Conservation (phyloP, 2,888 invertebrate species). For the Cephus sareptanus region DNA sequence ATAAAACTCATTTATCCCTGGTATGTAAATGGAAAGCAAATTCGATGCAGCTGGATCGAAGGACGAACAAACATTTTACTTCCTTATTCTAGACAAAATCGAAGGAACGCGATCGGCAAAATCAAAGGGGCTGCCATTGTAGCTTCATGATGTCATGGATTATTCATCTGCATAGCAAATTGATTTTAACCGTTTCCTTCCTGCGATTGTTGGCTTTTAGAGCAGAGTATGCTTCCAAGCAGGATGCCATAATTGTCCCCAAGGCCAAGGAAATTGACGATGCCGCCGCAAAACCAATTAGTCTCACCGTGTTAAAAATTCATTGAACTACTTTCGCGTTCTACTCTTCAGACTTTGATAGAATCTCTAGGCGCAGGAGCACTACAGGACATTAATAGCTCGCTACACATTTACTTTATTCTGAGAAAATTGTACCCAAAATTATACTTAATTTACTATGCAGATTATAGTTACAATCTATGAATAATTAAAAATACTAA, state of each 20-base stretch:
- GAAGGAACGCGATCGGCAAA: neutral
- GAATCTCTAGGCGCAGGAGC: neutral
- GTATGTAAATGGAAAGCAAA: neutral
- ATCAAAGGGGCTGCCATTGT: neutral
- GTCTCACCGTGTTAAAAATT: neutral
- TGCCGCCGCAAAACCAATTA: conserved; percentile 1
- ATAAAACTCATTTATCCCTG: neutral
- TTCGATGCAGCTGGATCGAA: neutral
- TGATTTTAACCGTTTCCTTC: conserved; percentile 9
- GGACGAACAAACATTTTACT: neutral
- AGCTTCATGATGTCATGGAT: conserved; percentile 1
- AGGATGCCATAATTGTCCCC: conserved; percentile 8
- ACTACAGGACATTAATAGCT: neutral
- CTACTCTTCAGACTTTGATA: neutral
- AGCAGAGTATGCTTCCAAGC: neutral
- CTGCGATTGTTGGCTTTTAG: conserved; percentile 11
- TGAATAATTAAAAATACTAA: neutral
- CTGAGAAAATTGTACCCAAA: neutral
- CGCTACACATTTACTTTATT: neutral
- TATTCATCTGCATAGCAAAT: conserved; percentile 4
- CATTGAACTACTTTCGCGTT: conserved; percentile 5
- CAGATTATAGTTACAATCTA: neutral
- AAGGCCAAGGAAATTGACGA: conserved; percentile 8
- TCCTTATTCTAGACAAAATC: neutral
- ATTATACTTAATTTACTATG: neutral